phyloP scores from a whole-genome alignment of 2,888 invertebrate genomes.

The Morpho achilles region DNA sequence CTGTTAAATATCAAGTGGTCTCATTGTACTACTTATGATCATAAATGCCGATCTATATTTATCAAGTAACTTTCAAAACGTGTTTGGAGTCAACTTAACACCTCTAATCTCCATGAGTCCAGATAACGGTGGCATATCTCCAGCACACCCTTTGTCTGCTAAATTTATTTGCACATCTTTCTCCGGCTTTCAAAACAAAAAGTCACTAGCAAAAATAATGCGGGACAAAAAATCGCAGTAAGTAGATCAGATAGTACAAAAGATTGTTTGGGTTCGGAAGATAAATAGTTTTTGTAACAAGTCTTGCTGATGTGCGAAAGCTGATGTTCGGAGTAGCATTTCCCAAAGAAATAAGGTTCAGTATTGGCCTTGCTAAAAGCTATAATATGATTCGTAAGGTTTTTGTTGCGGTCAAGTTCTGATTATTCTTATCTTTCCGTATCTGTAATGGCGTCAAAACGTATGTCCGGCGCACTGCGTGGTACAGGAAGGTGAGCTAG shows the following conservation, averaged over 20 bases:
- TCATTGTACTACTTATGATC: no score
- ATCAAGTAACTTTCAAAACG: slow-evolving; percentile 39
- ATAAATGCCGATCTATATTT: no score
- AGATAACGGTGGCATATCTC: slow-evolving; percentile 50
- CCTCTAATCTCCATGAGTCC: slow-evolving; percentile 53
- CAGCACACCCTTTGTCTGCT: slow-evolving; percentile 48
- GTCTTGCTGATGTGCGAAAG: slow-evolving; percentile 21
- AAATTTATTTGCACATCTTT: slow-evolving; percentile 67
- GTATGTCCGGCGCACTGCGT: slow-evolving; percentile 69
- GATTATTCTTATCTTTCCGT: slow-evolving; percentile 68
- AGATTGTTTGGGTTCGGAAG: slow-evolving; percentile 59
- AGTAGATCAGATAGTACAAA: slow-evolving; percentile 72
- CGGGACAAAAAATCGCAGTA: slow-evolving; percentile 58
- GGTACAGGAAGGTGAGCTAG: slow-evolving; percentile 69
- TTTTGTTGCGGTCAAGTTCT: slow-evolving; percentile 61
- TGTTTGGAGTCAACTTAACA: slow-evolving; percentile 48
- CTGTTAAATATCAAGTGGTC: no score
- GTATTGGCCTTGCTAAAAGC: slow-evolving; percentile 21
- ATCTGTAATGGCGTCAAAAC: slow-evolving; percentile 75
- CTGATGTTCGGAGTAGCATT: slow-evolving; percentile 5
- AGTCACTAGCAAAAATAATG: slow-evolving; percentile 64
- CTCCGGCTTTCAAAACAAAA: slow-evolving; percentile 62
- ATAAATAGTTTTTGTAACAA: slow-evolving; percentile 58
- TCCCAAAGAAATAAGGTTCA: slow-evolving; percentile 27
- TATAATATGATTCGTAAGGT: slow-evolving; percentile 26